Evolutionary conservation across 2,797 vertebrate species (phyloP), one percentile per base, ranked within the genome.

Genomic region (Saxicola maurus): DNA sequence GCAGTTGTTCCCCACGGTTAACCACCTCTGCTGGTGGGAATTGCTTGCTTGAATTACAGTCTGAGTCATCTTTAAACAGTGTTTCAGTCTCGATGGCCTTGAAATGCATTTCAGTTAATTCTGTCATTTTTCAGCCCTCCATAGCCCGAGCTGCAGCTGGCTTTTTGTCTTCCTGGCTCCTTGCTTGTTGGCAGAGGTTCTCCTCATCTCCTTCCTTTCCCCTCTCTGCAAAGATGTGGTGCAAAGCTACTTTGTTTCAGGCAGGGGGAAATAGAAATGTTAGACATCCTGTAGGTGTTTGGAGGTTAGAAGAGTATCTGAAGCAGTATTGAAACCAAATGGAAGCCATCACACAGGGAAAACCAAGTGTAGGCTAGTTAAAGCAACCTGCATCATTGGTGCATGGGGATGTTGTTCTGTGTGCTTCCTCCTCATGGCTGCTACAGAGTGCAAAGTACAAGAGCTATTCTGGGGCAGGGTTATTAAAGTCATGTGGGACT

Each of bases 281-380:
- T 62, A 11, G 25, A 21, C 21, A 5, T n/a, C 6, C 17, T 30
- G 33, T 17, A 64, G n/a, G 3, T 68, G 11, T 11, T 38, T 16
- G 13, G 31, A 76, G 65, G 6, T 19, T 37, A 31, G 24, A n/a
- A 18, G 43, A 37, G 14, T 45, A 31, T 16, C 27, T 56, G 27
- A 33, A 75, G 59, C 59, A 31, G 10, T 3, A 12, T 1, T 10
- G 35, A 37, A 71, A 1, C 13, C 0, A 1, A 3, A 1, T 19
- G 8, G 45, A 23, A 75, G 31, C 15, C 15, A 9, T 28, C 6
- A 10, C 3, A 11, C 3, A 14, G 61, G 40, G 27, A 23, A 37
- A 81, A 45, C 5, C 10, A 28, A 23, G 13, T 17, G 13, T 16
- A 37, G 43, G 45, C 12, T 18, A 2, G 18, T 11, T 25, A 3